These are phyloP conservation scores for Anoplius nigerrimus DNA, from an alignment of 2,888 invertebrate genomes.

Conservation along the genomic window DNA sequence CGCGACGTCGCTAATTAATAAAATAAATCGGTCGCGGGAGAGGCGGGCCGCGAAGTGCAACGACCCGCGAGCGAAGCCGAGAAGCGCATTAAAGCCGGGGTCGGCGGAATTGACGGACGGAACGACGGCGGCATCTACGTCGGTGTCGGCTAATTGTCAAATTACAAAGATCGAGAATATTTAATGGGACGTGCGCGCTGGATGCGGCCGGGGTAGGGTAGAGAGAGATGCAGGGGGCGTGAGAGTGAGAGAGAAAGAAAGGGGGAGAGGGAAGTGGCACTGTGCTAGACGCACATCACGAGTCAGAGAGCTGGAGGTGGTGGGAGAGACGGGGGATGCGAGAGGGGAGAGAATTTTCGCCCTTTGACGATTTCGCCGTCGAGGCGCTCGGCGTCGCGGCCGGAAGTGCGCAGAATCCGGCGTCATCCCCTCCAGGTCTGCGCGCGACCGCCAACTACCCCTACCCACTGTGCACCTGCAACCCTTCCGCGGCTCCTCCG, in stretches of 20 bases:
- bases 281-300: neutral
- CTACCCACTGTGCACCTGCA: slow-evolving; percentile 55
- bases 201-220: too few relatives aligned
- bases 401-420: slow-evolving; percentile 44
- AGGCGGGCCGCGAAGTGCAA: slow-evolving; percentile 19
- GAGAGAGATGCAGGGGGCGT: too few relatives aligned
- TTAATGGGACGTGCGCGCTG: slow-evolving; percentile 57
- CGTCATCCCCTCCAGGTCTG: slow-evolving; percentile 39
- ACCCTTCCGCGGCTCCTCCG: slow-evolving; percentile 44
- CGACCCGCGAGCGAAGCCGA: slow-evolving; percentile 34
- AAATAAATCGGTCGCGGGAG: slow-evolving; percentile 49
- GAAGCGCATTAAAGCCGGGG: slow-evolving; percentile 7
- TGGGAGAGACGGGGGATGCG: neutral
- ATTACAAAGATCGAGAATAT: slow-evolving; percentile 66
- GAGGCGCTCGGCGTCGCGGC: too few relatives aligned
- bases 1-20: slow-evolving; percentile 53
- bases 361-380: neutral
- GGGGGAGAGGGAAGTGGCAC: neutral
- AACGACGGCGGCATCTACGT: slow-evolving; percentile 26
- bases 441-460: slow-evolving; percentile 41
- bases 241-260: slow-evolving; percentile 19
- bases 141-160: slow-evolving; percentile 64
- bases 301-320: too few relatives aligned
- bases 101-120: slow-evolving; percentile 5
- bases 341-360: too few relatives aligned